These are phyloP conservation scores for Taxidea taxus DNA, from an alignment of 2,113 vertebrate genomes.

Conservation along the genomic window DNA sequence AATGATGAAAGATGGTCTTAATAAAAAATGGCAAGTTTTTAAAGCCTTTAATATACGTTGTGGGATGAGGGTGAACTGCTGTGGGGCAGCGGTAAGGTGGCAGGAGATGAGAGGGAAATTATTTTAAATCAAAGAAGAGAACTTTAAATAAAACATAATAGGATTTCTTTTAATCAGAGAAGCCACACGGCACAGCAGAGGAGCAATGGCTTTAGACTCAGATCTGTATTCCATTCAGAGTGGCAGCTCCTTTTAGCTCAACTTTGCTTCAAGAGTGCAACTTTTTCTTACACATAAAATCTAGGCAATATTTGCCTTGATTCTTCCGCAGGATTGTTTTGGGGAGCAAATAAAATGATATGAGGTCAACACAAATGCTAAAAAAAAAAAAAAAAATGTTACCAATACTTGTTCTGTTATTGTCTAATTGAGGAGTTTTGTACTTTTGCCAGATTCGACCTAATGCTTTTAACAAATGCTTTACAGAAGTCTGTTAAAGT, in stretches of 20 bases:
- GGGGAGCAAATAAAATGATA: background rate
- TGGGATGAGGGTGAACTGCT: constrained; percentile 64
- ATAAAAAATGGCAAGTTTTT: constrained; percentile 70
- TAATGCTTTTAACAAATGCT: background rate
- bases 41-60: constrained; percentile 71
- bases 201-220: constrained; percentile 19
- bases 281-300: constrained; percentile 37
- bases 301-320: background rate
- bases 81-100: constrained; percentile 70
- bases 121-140: constrained; percentile 78
- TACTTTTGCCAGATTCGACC: background rate
- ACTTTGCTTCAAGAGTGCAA: constrained; percentile 29
- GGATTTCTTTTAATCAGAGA: constrained; percentile 76
- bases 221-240: constrained; percentile 63
- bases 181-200: constrained; percentile 48
- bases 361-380: background rate
- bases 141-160: constrained; percentile 80
- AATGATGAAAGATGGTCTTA: constrained; percentile 74
- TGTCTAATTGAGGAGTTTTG: background rate
- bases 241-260: constrained; percentile 17
- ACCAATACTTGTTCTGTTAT: background rate
- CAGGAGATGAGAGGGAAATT: constrained; percentile 75
- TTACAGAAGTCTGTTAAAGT: background rate
- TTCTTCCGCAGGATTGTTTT: background rate
- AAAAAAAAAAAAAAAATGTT: background rate